Base-by-base conservation (phyloP, 2,888 invertebrate genomes). In the Harpalus rubripes region DNA sequence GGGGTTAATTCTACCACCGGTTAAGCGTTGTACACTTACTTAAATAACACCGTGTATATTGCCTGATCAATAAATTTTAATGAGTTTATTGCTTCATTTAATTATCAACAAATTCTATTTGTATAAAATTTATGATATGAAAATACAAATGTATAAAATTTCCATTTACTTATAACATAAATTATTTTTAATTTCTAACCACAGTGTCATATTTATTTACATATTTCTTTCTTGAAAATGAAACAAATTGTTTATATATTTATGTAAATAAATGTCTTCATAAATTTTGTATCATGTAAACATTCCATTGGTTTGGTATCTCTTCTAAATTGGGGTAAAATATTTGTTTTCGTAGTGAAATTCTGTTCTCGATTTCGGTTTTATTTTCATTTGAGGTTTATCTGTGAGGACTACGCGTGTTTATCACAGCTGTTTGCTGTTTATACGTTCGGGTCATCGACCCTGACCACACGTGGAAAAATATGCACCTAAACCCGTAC, bases 391-490 rank as follows among this genome's bases (percentile, higher is more conserved):
- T 44, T 72, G 32, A 52, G 18, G 26, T 74, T 74, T 74, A 74
- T 74, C 74, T 74, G 52, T 18, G 16, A 16, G 44, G 74, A 52
- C 44, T 78, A 78, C 32, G 78, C 59, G 56, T 59, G 82, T 82
- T 82, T 72, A 82, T 82, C 82, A 82, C 74, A 82, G 72, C 72
- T 82, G 68, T 56, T 59, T 82, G 82, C 72, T 82, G 68, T 68
- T 59, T 82, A 58, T 72, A 59, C 58, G 41, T 39, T 15, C 15
- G 22, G 82, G 72, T 82, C 82, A 74, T 10, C 58, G 82, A 82
- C 82, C 82, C 82, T 82, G 82, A 82, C 59, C 82, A 59, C 82
- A 82, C 82, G 82, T 82, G 82, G 26, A 82, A 80, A 80, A 61
- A 80, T 59, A 80, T 80, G 39, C 58, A 80, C 61, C 80, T 58